These are phyloP conservation scores for Copidosoma floridanum DNA, from an alignment of 1,140 invertebrate genomes.

Conservation along the genomic window DNA sequence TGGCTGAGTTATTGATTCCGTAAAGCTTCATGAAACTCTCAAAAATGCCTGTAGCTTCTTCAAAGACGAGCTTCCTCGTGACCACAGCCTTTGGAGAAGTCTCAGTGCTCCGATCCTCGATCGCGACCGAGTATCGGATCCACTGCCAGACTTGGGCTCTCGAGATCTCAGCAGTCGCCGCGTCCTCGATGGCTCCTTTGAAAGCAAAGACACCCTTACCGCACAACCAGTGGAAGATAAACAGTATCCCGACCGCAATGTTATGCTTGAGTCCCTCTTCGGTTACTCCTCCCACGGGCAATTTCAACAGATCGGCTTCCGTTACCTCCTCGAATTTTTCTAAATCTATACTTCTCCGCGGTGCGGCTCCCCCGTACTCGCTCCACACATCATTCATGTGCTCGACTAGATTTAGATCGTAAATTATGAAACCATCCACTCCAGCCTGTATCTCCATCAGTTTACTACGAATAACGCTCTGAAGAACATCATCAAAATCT, in stretches of 20 bases:
- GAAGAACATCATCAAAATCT: conserved; percentile 43
- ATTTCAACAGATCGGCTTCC: conserved; percentile 58
- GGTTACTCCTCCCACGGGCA: conserved; percentile 64
- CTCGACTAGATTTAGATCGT: conserved; percentile 63
- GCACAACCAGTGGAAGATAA: conserved; percentile 68
- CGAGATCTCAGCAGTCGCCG: conserved; percentile 73
- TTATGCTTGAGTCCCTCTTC: conserved; percentile 64
- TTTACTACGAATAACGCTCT: conserved; percentile 57
- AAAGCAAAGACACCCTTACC: conserved; percentile 68
- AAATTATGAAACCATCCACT: conserved; percentile 72
- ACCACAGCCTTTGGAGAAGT: too few species aligned
- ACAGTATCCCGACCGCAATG: conserved; percentile 64
- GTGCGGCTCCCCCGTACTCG: conserved; percentile 17
- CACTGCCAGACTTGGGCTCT: conserved; percentile 74
- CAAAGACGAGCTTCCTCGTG: conserved; percentile 54
- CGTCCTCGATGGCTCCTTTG: conserved; percentile 68
- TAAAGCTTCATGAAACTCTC: conserved; percentile 46
- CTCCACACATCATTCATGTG: conserved; percentile 60
- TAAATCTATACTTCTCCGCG: conserved; percentile 30
- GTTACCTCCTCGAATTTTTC: conserved; percentile 32
- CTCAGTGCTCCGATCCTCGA: conserved; percentile 51
- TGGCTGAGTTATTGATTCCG: conserved; percentile 45
- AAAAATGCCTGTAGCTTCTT: conserved; percentile 37
- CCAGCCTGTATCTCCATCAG: conserved; percentile 62
- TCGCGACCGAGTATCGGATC: conserved; percentile 59